phyloP scores from a whole-genome alignment of 1,140 invertebrate genomes.

The Laupala kohalensis region DNA sequence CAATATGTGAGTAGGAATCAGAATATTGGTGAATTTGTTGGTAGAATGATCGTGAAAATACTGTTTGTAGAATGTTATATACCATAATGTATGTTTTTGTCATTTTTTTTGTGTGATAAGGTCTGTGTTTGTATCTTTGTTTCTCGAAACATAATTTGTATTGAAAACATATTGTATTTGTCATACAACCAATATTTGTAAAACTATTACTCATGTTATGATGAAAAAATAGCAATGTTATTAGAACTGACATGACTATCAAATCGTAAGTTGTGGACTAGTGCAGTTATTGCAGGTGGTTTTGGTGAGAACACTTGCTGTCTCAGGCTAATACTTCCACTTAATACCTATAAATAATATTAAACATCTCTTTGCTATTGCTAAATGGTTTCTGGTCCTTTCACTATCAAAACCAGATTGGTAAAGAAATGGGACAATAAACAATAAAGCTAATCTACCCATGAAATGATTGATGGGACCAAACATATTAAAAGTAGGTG shows the following conservation, averaged over 20 bases:
- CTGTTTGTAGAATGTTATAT: background rate
- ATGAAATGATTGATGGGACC: background rate
- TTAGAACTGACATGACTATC: too few species aligned
- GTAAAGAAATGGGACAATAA: background rate
- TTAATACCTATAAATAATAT: background rate
- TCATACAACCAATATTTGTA: background rate
- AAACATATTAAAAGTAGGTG: background rate
- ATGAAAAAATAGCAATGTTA: too few species aligned
- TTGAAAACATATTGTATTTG: background rate
- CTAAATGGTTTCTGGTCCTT: background rate
- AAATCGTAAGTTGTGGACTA: too few species aligned
- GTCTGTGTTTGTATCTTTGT: background rate
- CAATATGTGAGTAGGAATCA: background rate
- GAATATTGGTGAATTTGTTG: background rate
- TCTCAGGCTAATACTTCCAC: background rate
- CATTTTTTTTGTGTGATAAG: background rate
- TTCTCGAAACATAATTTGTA: background rate
- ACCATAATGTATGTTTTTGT: background rate
- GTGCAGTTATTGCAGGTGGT: background rate
- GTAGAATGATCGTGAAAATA: background rate
- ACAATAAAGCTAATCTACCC: background rate
- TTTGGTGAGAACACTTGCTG: background rate
- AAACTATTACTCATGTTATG: too few species aligned
- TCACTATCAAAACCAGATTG: background rate
- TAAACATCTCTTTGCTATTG: background rate